Conservation (phyloP, 2,113 vertebrate genomes). For the Regulus satrapa region DNA sequence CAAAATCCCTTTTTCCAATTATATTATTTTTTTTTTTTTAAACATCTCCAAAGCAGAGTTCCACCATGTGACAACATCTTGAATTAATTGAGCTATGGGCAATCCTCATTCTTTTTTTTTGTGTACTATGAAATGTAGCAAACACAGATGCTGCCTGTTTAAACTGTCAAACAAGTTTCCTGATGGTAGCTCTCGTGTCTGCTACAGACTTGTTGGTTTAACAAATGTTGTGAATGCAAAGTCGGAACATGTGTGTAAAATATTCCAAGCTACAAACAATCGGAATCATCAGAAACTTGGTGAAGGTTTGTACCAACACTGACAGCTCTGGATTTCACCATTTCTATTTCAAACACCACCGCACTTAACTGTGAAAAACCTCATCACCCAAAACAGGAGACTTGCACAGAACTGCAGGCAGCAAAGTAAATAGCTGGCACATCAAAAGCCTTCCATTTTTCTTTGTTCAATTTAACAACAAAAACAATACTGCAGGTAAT, state of each 20-base stretch:
- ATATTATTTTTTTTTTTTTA: neutral
- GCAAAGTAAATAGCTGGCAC: neutral
- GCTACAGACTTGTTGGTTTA: slow-evolving; percentile 45
- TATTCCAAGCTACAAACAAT: slow-evolving; percentile 26
- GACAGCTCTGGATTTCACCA: neutral
- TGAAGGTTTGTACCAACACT: neutral
- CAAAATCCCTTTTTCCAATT: slow-evolving; percentile 37
- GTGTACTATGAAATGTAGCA: slow-evolving; percentile 36
- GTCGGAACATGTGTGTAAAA: slow-evolving; percentile 47
- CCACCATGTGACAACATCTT: slow-evolving; percentile 35
- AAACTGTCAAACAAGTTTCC: slow-evolving; percentile 66
- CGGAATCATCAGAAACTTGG: neutral
- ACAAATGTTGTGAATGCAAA: slow-evolving; percentile 46
- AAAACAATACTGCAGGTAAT: neutral
- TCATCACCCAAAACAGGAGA: neutral
- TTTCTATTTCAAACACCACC: neutral
- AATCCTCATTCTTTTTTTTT: neutral
- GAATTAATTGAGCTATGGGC: slow-evolving; percentile 31
- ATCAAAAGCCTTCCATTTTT: neutral
- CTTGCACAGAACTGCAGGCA: neutral
- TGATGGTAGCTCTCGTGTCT: slow-evolving; percentile 59
- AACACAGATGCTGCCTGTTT: slow-evolving; percentile 64
- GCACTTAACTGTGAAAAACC: neutral
- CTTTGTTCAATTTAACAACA: neutral
- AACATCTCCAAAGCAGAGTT: slow-evolving; percentile 10